Evolutionary conservation across 2,888 invertebrate genomes (phyloP).

Genomic region (Synanthedon vespiformis): DNA sequence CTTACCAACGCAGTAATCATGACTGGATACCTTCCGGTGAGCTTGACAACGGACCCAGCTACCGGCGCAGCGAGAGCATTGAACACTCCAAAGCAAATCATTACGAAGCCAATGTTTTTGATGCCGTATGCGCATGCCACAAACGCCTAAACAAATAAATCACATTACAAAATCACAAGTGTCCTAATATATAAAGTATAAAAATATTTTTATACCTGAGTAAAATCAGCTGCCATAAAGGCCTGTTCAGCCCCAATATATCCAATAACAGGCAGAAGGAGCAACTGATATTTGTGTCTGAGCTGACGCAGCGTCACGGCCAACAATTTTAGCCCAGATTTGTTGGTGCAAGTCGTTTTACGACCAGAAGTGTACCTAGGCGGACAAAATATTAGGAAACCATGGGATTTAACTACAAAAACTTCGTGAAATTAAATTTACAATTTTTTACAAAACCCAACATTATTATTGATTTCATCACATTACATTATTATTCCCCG

Average conservation of each 20-base stretch:
- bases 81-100: slow-evolving; percentile 92
- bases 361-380: slow-evolving; percentile 44
- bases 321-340: slow-evolving; percentile 75
- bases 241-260: slow-evolving; percentile 96
- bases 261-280: slow-evolving; percentile 90
- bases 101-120: slow-evolving; percentile 90
- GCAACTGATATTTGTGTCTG: slow-evolving; percentile 81
- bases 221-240: slow-evolving; percentile 88
- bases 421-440: no score
- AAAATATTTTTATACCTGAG: slow-evolving; percentile 69
- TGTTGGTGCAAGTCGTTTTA: slow-evolving; percentile 71
- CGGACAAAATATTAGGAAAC: no score
- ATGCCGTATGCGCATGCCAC: slow-evolving; percentile 91
- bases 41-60: slow-evolving; percentile 82
- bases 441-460: no score
- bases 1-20: slow-evolving; percentile 77
- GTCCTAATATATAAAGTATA: no score
- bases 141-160: slow-evolving; percentile 66
- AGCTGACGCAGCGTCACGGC: slow-evolving; percentile 84
- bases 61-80: slow-evolving; percentile 88
- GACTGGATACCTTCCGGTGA: slow-evolving; percentile 83
- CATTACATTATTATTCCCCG: no score
- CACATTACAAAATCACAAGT: no score
- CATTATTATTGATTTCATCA: no score
- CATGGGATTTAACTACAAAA: no score